Evolutionary conservation across 37 sponge, comb jelly and placozoan genomes (phyloP), one percentile per base, ranked within the genome.

Genomic region (Ianthella basta): DNA sequence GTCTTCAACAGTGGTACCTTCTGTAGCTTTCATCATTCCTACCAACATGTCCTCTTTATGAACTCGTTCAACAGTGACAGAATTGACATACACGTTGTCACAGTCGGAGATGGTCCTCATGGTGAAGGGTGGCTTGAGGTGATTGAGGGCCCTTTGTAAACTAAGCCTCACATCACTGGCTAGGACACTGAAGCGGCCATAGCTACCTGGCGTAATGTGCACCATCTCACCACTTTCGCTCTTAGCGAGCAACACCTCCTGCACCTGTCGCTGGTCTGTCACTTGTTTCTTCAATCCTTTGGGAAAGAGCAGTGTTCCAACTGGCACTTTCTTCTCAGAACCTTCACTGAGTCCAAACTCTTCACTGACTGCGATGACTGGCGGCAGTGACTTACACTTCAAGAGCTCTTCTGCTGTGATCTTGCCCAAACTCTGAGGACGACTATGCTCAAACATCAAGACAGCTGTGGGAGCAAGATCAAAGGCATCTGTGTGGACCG

Each of bases 251-350:
- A 75, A 53, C 33, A 69, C 27, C 18, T 33, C 12, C 70, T n/a
- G n/a, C n/a, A n/a, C n/a, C n/a, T 69, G 29, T 32, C 34, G 35
- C 25, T 24, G 53, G 15, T 41, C 3, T 41, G 5, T 50, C 40
- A 53, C 5, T 10, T 12, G 37, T 6, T 69, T 30, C 34, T 69
- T 69, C 70, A 64, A 24, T 64, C 25, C 70, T 40, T 75, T 39
- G 8, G 78, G 78, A 50, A 75, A 75, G 20, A 75, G 78, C 44
- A 75, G 37, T 75, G 78, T 75, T 15, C 78, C 78, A 25, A 24
- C 21, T 21, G 20, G 54, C 16, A 75, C n/a, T 24, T 2, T 40
- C 21, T 36, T 18, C 50, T 44, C 8, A 8, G 50, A 8, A 44
- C 54, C 53, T 44, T 75, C 40, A 23, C 15, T 15, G 32, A 24